Evolutionary conservation across 2,888 invertebrate genomes (phyloP).

Genomic region (Stenotaenia linearis): DNA sequence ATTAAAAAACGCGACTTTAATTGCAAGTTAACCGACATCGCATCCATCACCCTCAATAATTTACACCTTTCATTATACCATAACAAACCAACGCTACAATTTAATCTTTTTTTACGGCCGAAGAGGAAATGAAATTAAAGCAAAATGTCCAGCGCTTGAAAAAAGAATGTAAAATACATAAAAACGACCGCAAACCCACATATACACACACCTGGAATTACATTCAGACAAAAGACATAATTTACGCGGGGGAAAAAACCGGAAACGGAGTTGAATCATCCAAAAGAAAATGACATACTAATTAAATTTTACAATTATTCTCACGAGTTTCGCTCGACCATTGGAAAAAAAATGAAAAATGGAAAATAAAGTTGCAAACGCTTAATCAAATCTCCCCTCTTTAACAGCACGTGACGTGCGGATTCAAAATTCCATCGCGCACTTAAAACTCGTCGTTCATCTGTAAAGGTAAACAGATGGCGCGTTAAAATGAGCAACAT

Average conservation of each 20-base stretch:
- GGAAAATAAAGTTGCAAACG: not conserved
- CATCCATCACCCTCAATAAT: slow-evolving; percentile 13
- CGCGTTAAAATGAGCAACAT: not conserved
- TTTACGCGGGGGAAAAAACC: not conserved
- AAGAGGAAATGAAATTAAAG: not conserved
- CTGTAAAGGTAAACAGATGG: not conserved
- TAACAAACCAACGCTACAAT: not conserved
- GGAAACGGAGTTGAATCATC: slow-evolving; percentile 5
- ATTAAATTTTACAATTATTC: slow-evolving; percentile 18
- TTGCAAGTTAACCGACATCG: not conserved
- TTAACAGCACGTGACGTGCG: not conserved
- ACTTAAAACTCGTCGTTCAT: not conserved
- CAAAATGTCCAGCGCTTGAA: not conserved
- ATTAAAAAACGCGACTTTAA: not conserved
- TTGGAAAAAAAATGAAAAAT: not conserved
- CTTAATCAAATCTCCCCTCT: not conserved
- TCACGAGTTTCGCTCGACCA: slow-evolving; percentile 16
- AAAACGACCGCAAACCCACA: not conserved
- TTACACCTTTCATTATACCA: slow-evolving; percentile 1
- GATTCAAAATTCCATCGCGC: not conserved
- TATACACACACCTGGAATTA: not conserved
- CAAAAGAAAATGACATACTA: not conserved
- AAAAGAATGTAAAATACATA: not conserved
- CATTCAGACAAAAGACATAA: not conserved
- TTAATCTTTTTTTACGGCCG: not conserved